phyloP scores from a whole-genome alignment of 2,113 vertebrate species.

The Microcebus jonahi region DNA sequence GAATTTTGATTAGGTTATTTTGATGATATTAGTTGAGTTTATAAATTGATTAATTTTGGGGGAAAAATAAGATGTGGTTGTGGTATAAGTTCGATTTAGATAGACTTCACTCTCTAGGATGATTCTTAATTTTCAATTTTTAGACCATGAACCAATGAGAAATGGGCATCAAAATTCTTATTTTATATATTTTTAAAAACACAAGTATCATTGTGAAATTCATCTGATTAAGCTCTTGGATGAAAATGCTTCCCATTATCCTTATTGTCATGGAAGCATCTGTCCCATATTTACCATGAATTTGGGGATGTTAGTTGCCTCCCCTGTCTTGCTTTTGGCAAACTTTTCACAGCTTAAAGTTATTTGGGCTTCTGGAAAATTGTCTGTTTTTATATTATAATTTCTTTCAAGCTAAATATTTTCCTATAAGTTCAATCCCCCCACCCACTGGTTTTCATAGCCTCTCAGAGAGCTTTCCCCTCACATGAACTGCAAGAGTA shows the following conservation, averaged over 20 bases:
- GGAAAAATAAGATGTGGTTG: not conserved
- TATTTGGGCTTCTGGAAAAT: not conserved
- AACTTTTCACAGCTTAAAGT: not conserved
- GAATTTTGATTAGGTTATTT: not conserved
- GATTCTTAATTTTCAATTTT: not conserved
- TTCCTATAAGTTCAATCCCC: not conserved
- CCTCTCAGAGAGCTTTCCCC: too few relatives aligned
- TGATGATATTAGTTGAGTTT: not conserved
- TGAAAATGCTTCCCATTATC: not conserved
- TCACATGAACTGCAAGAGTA: too few relatives aligned
- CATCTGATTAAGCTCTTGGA: not conserved
- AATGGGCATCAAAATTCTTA: not conserved
- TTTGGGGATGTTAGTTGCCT: not conserved
- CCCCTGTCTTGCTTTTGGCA: not conserved
- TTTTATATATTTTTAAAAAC: not conserved
- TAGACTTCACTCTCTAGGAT: not conserved
- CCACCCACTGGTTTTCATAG: not conserved
- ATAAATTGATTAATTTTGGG: too few relatives aligned
- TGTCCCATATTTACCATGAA: not conserved
- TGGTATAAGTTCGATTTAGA: not conserved
- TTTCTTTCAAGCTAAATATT: not conserved
- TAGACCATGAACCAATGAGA: not conserved
- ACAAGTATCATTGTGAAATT: not conserved
- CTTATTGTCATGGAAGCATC: not conserved
- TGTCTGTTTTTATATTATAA: not conserved